These are phyloP conservation scores for Melangyna quadrimaculata DNA, from an alignment of 2,888 invertebrate genomes.

Conservation along the genomic window DNA sequence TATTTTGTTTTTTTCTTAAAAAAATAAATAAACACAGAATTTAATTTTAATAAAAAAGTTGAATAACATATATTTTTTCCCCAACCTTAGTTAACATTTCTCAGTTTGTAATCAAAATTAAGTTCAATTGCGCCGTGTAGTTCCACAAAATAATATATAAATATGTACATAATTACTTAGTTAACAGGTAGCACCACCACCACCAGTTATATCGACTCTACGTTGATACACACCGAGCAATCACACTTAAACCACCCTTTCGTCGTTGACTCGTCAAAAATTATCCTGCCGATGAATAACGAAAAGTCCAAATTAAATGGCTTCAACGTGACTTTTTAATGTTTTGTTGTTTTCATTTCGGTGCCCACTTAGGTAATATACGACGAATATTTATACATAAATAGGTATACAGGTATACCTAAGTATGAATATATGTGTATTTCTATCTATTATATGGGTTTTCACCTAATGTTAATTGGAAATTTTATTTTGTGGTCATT, in stretches of 20 bases:
- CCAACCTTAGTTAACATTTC: no score
- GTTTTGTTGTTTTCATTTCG: conserved; percentile 53
- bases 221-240: conserved; percentile 24
- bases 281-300: conserved; percentile 65
- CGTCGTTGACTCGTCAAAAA: conserved; percentile 38
- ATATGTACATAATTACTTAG: conserved; percentile 58
- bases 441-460: neutral
- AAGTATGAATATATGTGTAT: neutral
- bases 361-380: conserved; percentile 55
- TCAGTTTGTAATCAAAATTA: neutral
- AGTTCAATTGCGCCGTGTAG: conserved; percentile 16
- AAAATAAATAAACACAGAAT: no score
- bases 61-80: no score
- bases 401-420: neutral
- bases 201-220: conserved; percentile 44
- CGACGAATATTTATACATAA: neutral
- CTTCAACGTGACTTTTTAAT: conserved; percentile 69
- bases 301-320: conserved; percentile 68
- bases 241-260: conserved; percentile 13
- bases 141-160: conserved; percentile 4
- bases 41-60: no score
- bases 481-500: conserved; percentile 55
- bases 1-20: no score
- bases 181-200: conserved; percentile 64
- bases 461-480: conserved; percentile 64